Base-by-base conservation (phyloP, 2,888 invertebrate species). In the Pelosia muscerda region DNA sequence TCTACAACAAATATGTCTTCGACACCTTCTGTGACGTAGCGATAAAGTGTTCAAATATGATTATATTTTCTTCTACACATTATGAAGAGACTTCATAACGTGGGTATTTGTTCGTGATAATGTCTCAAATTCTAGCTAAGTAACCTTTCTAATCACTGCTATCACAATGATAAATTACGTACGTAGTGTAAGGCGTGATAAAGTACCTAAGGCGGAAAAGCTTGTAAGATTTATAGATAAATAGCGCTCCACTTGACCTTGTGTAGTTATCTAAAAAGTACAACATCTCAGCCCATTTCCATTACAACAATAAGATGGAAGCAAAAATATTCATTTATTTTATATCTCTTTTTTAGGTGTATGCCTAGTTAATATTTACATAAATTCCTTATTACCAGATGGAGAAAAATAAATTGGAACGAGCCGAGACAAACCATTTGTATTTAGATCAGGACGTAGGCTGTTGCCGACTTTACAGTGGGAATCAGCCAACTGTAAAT, bases 321-420 rank as follows among this genome's bases (percentile, higher is more conserved):
- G 58, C 34, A n/a, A 58, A 28, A 26, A 62, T 6, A 49, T 61
- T 11, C n/a, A 61, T 61, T 61, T 49, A 2, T 61, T 61, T 60
- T 26, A 60, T 42, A 25, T 11, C 2, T 42, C 11, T 25, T 42
- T 26, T 58, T 42, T 60, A 26, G 26, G 42, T 5, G 1, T 42
- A 60, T n/a, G n/a, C n/a, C n/a, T n/a, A 25, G 60, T 25, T 60
- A 42, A 67, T 74, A 80, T 77, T 80, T 69, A 70, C 81, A 78
- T 77, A 67, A 62, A 76, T 68, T 68, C 9, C 42, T 28, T 67
- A 60, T 71, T 66, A 60, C 28, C 19, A 55, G 26, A 69, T 42
- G 61, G 53, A 64, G 25, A 64, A 42, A 28, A 53, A 60, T 62
- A 69, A 77, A 71, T 73, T 26, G 54, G 63, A 63, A 49, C 9